Conservation (phyloP, 2,888 invertebrate genomes). For the Nymphalis polychloros region DNA sequence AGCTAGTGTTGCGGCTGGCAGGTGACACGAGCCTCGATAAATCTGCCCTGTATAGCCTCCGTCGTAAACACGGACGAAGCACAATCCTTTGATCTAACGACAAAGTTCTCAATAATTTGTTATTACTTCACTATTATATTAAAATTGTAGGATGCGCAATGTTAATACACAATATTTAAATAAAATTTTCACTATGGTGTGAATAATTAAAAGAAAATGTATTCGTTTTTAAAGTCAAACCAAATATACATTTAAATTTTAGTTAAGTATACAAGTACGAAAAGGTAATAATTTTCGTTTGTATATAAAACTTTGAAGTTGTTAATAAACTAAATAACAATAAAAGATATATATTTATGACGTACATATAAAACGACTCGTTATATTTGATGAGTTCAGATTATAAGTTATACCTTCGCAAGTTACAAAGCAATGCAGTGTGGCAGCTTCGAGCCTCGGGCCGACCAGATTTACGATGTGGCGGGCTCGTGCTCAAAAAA, state of each 20-base stretch:
- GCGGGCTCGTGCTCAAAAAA: constrained; percentile 56
- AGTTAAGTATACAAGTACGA: too few relatives aligned
- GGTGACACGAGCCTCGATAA: constrained; percentile 73
- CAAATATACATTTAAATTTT: too few relatives aligned
- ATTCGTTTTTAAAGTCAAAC: too few relatives aligned
- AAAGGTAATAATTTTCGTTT: too few relatives aligned
- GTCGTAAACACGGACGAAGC: constrained; percentile 53
- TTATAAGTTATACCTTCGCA: constrained; percentile 27
- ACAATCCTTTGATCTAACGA: constrained; percentile 61
- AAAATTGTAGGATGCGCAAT: not conserved
- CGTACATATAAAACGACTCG: not conserved
- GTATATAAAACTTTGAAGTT: too few relatives aligned
- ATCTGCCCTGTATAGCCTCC: constrained; percentile 58
- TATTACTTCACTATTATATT: constrained; percentile 43
- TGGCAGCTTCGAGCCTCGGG: constrained; percentile 55
- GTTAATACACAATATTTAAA: not conserved
- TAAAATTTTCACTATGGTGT: too few relatives aligned
- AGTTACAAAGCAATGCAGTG: constrained; percentile 32
- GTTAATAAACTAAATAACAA: too few relatives aligned
- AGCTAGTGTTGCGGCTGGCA: constrained; percentile 70
- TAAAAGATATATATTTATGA: not conserved
- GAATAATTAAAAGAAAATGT: too few relatives aligned
- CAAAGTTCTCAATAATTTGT: constrained; percentile 60
- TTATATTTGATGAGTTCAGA: constrained; percentile 9
- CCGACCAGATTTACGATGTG: constrained; percentile 68